Conservation (phyloP, 2,113 vertebrate genomes). For the Mellivora capensis region DNA sequence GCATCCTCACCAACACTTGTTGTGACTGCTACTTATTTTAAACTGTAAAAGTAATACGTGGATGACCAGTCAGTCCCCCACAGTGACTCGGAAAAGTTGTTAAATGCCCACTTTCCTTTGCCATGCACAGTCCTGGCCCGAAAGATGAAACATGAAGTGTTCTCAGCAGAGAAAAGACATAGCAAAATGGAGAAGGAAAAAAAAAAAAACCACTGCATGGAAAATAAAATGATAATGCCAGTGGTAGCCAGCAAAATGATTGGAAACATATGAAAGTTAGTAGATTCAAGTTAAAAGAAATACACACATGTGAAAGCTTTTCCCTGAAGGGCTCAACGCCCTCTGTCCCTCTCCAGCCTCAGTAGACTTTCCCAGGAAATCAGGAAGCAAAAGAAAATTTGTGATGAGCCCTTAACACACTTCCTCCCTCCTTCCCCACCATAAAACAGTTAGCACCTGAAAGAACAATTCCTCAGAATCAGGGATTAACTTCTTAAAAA, state of each 20-base stretch:
- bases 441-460: slow-evolving; percentile 36
- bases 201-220: background rate
- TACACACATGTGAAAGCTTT: slow-evolving; percentile 1
- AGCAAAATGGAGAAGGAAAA: background rate
- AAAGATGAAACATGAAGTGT: background rate
- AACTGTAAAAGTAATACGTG: background rate
- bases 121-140: background rate
- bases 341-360: slow-evolving; percentile 4
- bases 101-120: background rate
- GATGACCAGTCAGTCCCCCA: background rate
- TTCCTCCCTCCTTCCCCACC: background rate
- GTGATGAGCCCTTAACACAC: background rate
- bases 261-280: slow-evolving; percentile 67
- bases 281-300: slow-evolving; percentile 14
- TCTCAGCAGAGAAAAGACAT: slow-evolving; percentile 1
- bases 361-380: slow-evolving; percentile 47
- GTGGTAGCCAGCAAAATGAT: slow-evolving; percentile 58
- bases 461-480: slow-evolving; percentile 36
- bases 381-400: slow-evolving; percentile 18
- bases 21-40: background rate
- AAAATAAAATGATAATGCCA: slow-evolving; percentile 42
- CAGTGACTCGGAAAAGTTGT: background rate
- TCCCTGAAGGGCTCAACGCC: background rate
- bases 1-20: background rate
- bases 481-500: slow-evolving; percentile 63